Evolutionary conservation across 2,797 vertebrate species (phyloP), one percentile per base, ranked within the genome.

Genomic region (Cichlasoma orientale): DNA sequence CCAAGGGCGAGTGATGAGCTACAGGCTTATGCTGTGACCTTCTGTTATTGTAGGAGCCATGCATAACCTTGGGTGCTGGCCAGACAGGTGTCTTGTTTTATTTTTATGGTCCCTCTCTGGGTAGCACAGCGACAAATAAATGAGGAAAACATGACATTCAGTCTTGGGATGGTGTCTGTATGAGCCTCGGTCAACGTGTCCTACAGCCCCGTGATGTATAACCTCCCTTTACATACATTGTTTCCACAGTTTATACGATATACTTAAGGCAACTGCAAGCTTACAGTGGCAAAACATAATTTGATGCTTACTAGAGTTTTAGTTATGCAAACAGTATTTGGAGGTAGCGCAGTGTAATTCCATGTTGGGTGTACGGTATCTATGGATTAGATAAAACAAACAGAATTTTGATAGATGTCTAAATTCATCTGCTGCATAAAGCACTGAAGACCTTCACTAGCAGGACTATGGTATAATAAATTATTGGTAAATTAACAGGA

Each of bases 1-100:
- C 44, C 58, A 86, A 88, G 83, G 84, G 78, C 36, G 14, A 75
- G 66, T 68, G 56, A 41, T 8, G 74, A 82, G 75, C 55, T 55
- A 52, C 29, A 38, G 56, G 68, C 75, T 79, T 50, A 72, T 54
- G 52, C 27, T 14, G 56, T 52, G 44, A 79, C 82, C 82, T 86
- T 79, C 79, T 84, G 81, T 82, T 78, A 29, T 56, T 80, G 61
- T 25, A 38, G 66, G 50, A 66, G 74, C n/a, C 54, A 21, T 16
- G n/a, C 3, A 25, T 41, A 77, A 84, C 84, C 74, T 82, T 84
- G 73, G 11, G 5, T 79, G 25, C 33, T 52, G 72, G 71, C 31
- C 77, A 50, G 56, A 36, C 69, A 16, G 23, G 21, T 36, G 38
- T 54, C 57, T 31, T 9, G 12, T 75, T 83, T 80, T 56, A 25